A percentile compares a stretch with the other conserved stretches of the same genome.
Evolutionary conservation across 2,797 vertebrate species (phyloP).

Genomic region (Parotocinclus haroldoi): DNA sequence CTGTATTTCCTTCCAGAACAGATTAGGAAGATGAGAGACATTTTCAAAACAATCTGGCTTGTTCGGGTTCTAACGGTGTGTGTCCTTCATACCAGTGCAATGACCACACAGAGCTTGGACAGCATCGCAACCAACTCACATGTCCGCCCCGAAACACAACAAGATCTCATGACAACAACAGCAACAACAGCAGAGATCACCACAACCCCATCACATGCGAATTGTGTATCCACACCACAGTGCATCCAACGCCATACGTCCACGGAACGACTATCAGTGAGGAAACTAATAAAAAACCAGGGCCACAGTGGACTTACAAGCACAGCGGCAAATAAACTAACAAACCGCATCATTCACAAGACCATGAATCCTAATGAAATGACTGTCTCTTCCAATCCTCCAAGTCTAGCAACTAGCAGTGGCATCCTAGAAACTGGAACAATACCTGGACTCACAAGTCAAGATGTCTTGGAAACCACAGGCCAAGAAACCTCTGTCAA

Average conservation of each 20-base stretch:
- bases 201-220: not conserved
- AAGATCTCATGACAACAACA: not conserved
- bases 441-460: not conserved
- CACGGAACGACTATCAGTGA: not conserved
- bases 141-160: conserved; percentile 7
- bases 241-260: not conserved
- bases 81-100: conserved; percentile 1
- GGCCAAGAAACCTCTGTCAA: not conserved
- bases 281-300: not conserved
- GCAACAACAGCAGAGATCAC: not conserved
- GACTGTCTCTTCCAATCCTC: not conserved
- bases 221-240: not conserved
- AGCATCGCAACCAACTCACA: not conserved
- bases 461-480: not conserved
- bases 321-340: not conserved
- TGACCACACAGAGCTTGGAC: conserved; percentile 1
- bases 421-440: conserved; percentile 27
- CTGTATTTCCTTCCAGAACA: conserved; percentile 22
- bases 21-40: conserved; percentile 33
- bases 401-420: not conserved
- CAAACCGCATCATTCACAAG: not conserved
- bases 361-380: not conserved
- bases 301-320: not conserved
- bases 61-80: conserved; percentile 32
- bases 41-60: conserved; percentile 38